Base-by-base conservation (phyloP, 2,113 vertebrate genomes). In the Toxotes chatareus region DNA sequence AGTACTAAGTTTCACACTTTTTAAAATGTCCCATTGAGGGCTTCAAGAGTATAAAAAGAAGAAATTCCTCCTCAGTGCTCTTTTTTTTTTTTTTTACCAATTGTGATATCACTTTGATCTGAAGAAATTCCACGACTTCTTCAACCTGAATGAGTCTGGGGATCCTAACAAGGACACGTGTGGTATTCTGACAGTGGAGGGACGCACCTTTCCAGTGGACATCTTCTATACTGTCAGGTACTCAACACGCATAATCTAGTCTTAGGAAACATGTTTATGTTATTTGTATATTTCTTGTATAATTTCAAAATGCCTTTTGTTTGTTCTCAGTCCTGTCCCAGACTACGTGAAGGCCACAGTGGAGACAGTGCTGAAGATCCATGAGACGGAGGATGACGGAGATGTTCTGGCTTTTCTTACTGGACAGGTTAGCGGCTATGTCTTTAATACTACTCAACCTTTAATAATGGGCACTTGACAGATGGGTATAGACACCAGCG, bases 61-160 rank as follows among this genome's bases (percentile, higher is more conserved):
- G 7, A 36, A 70, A 36, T n/a, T 1, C 7, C 21, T 60, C 10
- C 17, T 21, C 19, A 49, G 36, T 55, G 8, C 40, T 21, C 0
- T 3, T 6, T 76, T 34, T 51, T 6, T 76, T 34, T 51, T 27
- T 27, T 27, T 27, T 27, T 1, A 23, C 46, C 32, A 21, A 76
- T 34, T 61, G 8, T 46, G 1, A 32, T 64, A 4, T 44, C 69
- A 68, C 53, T 82, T 27, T 85, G 72, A 4, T 73, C 81, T 69
- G 7, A 84, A 99, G 98, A 99, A 99, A 97, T 99, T 99, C 92
- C 96, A 96, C 12, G 96, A 97, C 91, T 99, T 99, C 94, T 99
- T 99, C 89, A 99, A 99, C 90, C 95, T 97, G 68, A 99, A 99
- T 1, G 97, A 99, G 51, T 95, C 96, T 0, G 95, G 92, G 51